Conservation (phyloP, 2,888 invertebrate species). For the Amblyteles armatorius region DNA sequence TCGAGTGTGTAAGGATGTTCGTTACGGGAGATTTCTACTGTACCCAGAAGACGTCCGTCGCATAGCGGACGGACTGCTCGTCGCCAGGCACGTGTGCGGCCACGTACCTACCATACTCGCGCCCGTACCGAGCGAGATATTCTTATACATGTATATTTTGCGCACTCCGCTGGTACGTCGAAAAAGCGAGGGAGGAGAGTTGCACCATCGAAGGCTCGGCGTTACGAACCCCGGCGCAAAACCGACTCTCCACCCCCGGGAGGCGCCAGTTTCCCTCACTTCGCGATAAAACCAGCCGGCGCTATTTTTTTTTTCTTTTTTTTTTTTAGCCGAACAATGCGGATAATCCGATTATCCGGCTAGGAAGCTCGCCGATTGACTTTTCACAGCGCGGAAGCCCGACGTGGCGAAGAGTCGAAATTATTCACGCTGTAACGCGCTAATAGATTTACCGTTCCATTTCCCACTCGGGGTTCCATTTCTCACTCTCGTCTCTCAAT, state of each 20-base stretch:
- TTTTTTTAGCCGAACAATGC: slow-evolving; percentile 32
- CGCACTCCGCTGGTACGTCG: slow-evolving; percentile 33
- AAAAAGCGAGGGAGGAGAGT: slow-evolving; percentile 46
- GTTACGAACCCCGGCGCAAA: slow-evolving; percentile 50
- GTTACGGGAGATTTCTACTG: background rate
- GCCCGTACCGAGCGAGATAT: slow-evolving; percentile 22
- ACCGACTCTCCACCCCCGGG: slow-evolving; percentile 11
- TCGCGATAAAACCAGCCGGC: slow-evolving; percentile 28
- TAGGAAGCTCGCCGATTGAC: slow-evolving; percentile 57
- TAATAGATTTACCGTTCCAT: background rate
- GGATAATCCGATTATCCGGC: slow-evolving; percentile 53
- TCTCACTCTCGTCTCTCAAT: background rate
- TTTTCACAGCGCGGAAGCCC: slow-evolving; percentile 18
- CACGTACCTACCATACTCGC: slow-evolving; percentile 20
- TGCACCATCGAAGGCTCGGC: slow-evolving; percentile 60
- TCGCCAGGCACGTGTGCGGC: slow-evolving; percentile 73
- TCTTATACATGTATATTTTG: slow-evolving; percentile 24
- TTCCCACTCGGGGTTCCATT: background rate
- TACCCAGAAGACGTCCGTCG: slow-evolving; percentile 37
- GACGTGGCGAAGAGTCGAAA: background rate
- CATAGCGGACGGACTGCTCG: slow-evolving; percentile 51
- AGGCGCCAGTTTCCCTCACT: slow-evolving; percentile 18
- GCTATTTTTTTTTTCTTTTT: slow-evolving; percentile 12
- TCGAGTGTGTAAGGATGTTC: background rate
- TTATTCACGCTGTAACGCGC: slow-evolving; percentile 18